A percentile compares a stretch with the other conserved stretches of the same genome.
phyloP scores from a whole-genome alignment of 2,113 vertebrate species.

The Cyphomyrus plagiostoma region DNA sequence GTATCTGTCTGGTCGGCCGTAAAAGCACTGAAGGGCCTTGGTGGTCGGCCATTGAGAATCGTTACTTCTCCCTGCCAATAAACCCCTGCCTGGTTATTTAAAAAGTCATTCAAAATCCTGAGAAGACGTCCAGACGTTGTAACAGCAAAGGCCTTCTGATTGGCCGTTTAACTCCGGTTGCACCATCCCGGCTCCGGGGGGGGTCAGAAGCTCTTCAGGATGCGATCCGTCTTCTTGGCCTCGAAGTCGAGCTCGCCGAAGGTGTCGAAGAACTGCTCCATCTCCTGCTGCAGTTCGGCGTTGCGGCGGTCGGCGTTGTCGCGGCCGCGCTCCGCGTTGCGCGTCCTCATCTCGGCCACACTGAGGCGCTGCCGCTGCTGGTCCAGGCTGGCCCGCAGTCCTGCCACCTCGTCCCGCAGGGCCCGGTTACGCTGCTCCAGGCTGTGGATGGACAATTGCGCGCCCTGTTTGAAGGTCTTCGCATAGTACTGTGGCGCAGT shows the following conservation, averaged over 20 bases:
- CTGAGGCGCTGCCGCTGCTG: constrained; percentile 61
- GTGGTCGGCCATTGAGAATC: neutral
- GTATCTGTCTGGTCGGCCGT: neutral
- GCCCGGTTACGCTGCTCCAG: constrained; percentile 65
- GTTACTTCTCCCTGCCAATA: neutral
- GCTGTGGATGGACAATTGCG: constrained; percentile 31
- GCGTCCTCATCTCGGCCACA: constrained; percentile 56
- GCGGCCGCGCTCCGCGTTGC: constrained; percentile 57
- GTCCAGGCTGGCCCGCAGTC: constrained; percentile 51
- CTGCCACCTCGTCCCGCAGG: constrained; percentile 57
- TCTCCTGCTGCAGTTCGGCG: constrained; percentile 61
- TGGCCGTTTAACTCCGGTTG: neutral
- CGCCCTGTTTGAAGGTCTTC: neutral
- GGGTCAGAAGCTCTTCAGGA: constrained; percentile 50
- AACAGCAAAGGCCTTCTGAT: neutral
- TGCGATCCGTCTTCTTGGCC: constrained; percentile 55
- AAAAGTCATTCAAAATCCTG: neutral
- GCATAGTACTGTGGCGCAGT: neutral
- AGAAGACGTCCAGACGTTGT: neutral
- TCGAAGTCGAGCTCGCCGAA: constrained; percentile 66
- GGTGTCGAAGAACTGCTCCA: constrained; percentile 71
- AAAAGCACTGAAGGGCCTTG: neutral
- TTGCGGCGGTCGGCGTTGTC: constrained; percentile 63
- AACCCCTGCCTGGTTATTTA: neutral
- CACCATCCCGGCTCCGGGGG: neutral